These are phyloP conservation scores for Onchidella celtica DNA, from an alignment of 2,888 invertebrate species.

Conservation along the genomic window DNA sequence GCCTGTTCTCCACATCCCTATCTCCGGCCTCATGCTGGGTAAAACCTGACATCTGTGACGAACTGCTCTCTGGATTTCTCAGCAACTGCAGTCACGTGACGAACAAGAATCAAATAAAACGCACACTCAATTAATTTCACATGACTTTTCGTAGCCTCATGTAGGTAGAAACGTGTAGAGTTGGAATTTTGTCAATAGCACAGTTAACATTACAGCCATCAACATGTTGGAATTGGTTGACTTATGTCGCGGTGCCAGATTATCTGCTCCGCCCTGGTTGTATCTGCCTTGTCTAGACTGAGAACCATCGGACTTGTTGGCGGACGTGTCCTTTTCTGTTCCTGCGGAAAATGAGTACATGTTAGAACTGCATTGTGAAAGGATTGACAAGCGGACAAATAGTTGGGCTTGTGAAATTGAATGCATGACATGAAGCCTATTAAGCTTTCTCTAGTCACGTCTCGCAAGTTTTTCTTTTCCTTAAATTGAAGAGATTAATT, in stretches of 20 bases:
- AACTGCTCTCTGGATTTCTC: not conserved
- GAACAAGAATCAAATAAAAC: not conserved
- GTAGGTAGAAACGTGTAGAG: not conserved
- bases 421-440: too few relatives aligned
- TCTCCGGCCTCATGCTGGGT: too few relatives aligned
- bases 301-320: not conserved
- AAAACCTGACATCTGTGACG: too few relatives aligned
- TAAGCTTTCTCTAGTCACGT: too few relatives aligned
- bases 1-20: too few relatives aligned
- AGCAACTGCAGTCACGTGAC: not conserved
- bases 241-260: not conserved
- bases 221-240: not conserved
- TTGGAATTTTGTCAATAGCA: slow-evolving; percentile 12
- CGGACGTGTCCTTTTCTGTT: slow-evolving; percentile 41
- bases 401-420: too few relatives aligned
- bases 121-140: too few relatives aligned
- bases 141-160: too few relatives aligned
- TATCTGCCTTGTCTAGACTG: slow-evolving; percentile 28
- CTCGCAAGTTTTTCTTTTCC: too few relatives aligned
- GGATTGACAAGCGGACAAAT: too few relatives aligned
- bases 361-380: not conserved
- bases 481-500: too few relatives aligned
- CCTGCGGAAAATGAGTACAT: slow-evolving; percentile 9
- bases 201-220: not conserved
- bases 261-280: slow-evolving; percentile 3